Evolutionary conservation across 1,140 invertebrate species (phyloP).

Genomic region (Sycophila sp.): DNA sequence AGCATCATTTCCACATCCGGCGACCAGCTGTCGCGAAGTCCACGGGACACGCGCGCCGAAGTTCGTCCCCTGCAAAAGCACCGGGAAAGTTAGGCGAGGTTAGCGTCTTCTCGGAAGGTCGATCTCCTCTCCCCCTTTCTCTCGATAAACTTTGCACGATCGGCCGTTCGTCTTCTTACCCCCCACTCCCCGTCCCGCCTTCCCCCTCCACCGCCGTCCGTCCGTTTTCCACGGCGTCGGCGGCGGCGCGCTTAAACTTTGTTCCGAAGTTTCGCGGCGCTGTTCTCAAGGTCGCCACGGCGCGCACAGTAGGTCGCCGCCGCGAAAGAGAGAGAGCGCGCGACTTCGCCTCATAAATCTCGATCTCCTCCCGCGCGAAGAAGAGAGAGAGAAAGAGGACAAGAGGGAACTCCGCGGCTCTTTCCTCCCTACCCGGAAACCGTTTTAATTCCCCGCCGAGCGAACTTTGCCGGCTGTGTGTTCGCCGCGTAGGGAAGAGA

Average conservation of each 20-base stretch:
- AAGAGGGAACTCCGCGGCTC: constrained; percentile 38
- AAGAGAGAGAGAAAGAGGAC: not conserved
- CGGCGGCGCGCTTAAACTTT: constrained; percentile 50
- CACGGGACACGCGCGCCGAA: no score
- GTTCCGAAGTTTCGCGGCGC: constrained; percentile 56
- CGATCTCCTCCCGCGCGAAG: constrained; percentile 46
- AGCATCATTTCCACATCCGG: not conserved
- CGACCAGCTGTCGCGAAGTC: not conserved
- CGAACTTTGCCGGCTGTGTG: constrained; percentile 35
- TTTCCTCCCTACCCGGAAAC: constrained; percentile 31
- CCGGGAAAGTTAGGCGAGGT: constrained; percentile 18
- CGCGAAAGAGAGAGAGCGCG: constrained; percentile 35
- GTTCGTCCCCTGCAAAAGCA: constrained; percentile 7
- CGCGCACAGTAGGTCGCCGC: constrained; percentile 58
- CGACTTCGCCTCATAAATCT: constrained; percentile 57
- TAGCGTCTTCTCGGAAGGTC: constrained; percentile 45
- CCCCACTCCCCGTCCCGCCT: constrained; percentile 32
- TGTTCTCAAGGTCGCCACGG: constrained; percentile 57
- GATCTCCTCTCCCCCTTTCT: constrained; percentile 42
- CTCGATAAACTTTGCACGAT: constrained; percentile 59
- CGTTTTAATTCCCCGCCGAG: constrained; percentile 45
- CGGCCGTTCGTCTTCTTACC: constrained; percentile 56
- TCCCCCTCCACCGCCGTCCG: constrained; percentile 34
- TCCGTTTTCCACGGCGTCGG: not conserved
- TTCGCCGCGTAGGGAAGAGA: not conserved